Conservation (phyloP, 2,797 vertebrate species). For the Nasua narica region DNA sequence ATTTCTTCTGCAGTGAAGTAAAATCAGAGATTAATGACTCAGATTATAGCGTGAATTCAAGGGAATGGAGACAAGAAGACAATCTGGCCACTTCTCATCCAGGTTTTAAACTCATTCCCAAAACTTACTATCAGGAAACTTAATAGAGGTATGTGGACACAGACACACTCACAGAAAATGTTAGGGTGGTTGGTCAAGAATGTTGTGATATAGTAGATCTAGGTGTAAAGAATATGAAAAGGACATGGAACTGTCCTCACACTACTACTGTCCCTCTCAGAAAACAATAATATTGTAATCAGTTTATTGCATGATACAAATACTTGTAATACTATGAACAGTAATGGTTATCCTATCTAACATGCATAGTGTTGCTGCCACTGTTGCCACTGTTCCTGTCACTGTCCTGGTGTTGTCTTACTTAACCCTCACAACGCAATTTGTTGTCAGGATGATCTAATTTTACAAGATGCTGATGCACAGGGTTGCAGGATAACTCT, state of each 20-base stretch:
- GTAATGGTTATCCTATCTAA: rapidly evolving
- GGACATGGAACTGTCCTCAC: background rate
- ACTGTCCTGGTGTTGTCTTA: rapidly evolving
- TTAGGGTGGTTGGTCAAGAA: background rate
- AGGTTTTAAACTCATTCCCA: background rate
- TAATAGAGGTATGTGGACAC: background rate
- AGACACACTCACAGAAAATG: background rate
- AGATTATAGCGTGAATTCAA: background rate
- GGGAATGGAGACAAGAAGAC: background rate
- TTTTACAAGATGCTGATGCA: background rate
- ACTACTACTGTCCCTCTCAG: background rate
- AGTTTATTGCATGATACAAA: background rate
- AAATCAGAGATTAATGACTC: background rate
- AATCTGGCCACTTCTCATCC: background rate
- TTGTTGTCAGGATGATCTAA: background rate
- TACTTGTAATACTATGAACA: background rate
- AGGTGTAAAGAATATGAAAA: background rate
- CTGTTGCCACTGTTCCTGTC: background rate
- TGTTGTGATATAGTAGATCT: background rate
- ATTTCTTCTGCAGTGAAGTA: background rate
- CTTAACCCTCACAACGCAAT: background rate
- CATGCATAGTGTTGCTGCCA: background rate
- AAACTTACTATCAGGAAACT: background rate
- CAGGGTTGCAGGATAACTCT: background rate
- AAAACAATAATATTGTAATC: background rate